Evolutionary conservation across 2,888 invertebrate genomes (phyloP), one percentile per base, ranked within the genome.

Genomic region (Chaetogeoica ovagalla): DNA sequence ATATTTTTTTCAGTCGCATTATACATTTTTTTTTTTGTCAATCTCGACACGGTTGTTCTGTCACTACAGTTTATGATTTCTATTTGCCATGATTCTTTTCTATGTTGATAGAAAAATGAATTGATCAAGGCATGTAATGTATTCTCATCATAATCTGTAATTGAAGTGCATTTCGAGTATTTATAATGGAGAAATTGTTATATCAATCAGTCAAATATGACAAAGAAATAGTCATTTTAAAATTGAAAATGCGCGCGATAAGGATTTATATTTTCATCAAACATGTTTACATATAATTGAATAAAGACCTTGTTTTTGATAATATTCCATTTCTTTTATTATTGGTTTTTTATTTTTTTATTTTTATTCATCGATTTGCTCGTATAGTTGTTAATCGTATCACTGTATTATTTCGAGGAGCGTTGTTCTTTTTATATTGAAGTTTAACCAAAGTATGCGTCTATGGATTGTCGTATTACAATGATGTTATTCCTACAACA

Each of bases 201-300:
- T 39, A 55, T 65, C 55, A 11, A 74, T 74, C 63, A 65, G 55
- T 55, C 30, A 4, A 30, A 30, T 65, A 65, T 65, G 65, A 65
- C 37, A 21, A 39, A 65, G 39, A 70, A 65, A 55, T 55, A 0
- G 37, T 74, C 55, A 0, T 55, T 74, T 65, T 23, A 65, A 55
- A 55, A 65, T 55, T 74, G 55, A 65, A 74, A 57, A 39, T 19
- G 62, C 48, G 62, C 48, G 13, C 30, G n/a, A 73, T 72, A 72
- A 73, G 43, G 43, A 66, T 66, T 75, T 75, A 66, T 75, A 75
- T 75, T 75, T 75, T 75, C 75, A 75, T 59, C 57, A 65, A 74
- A 55, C 39, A 65, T 74, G 55, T 74, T 75, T 59, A 75, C 66
- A 19, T 66, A 66, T 30, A 43, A 23, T 75, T 75, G 66, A 75